Conservation (phyloP, 2,797 vertebrate species). For the Tragopan temminckii region DNA sequence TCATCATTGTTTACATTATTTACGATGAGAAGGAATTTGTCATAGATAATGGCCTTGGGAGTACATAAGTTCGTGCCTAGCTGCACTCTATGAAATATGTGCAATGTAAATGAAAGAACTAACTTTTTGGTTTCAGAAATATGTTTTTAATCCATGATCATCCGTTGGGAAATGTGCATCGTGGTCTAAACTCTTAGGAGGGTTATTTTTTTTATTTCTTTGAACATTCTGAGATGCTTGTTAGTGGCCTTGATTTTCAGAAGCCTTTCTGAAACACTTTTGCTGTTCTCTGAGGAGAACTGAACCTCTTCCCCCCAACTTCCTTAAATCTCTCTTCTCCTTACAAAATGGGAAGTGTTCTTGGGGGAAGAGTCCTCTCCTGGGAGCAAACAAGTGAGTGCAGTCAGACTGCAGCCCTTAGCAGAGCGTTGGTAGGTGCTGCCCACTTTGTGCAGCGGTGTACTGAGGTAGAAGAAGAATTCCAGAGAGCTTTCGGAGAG, state of each 20-base stretch:
- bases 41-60: constrained; percentile 38
- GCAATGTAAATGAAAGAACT: constrained; percentile 50
- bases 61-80: constrained; percentile 57
- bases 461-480: neutral
- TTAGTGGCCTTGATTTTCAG: constrained; percentile 47
- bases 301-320: neutral
- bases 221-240: constrained; percentile 41
- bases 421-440: neutral
- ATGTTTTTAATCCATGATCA: constrained; percentile 63
- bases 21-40: constrained; percentile 31
- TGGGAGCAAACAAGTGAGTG: neutral
- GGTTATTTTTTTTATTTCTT: constrained; percentile 60
- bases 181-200: constrained; percentile 61
- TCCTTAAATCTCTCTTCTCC: neutral
- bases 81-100: constrained; percentile 44
- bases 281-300: constrained; percentile 13
- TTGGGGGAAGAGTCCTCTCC: neutral
- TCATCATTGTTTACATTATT: constrained; percentile 11
- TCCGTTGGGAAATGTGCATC: constrained; percentile 40
- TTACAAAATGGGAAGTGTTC: constrained; percentile 62
- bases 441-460: neutral
- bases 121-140: constrained; percentile 58
- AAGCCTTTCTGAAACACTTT: constrained; percentile 64
- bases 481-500: neutral
- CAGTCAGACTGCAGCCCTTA: neutral